These are phyloP conservation scores for Dynastes grantii DNA, from an alignment of 2,888 invertebrate species.

Conservation along the genomic window DNA sequence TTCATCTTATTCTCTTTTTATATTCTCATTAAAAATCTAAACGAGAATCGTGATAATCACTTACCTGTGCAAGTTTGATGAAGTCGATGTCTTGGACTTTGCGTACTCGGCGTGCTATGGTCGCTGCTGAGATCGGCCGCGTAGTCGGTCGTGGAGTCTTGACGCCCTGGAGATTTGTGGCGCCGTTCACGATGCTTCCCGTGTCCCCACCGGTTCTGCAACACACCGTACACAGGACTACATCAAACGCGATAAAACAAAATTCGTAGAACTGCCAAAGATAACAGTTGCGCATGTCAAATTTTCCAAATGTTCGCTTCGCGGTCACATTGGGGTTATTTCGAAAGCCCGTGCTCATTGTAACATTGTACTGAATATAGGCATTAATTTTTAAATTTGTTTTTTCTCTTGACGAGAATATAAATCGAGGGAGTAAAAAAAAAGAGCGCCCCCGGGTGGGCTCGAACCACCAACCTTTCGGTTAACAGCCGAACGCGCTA, in stretches of 20 bases:
- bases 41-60: neutral
- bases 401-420: neutral
- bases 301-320: conserved; percentile 7
- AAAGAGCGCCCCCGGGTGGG: conserved; percentile 90
- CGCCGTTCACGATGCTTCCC: conserved; percentile 79
- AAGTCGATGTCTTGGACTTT: conserved; percentile 81
- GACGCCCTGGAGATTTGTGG: conserved; percentile 75
- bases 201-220: conserved; percentile 84
- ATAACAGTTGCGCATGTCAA: conserved; percentile 40
- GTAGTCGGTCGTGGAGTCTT: conserved; percentile 80
- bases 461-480: conserved; percentile 99
- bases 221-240: conserved; percentile 56
- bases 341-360: neutral
- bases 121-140: conserved; percentile 88
- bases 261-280: conserved; percentile 20
- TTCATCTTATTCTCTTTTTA: neutral
- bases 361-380: neutral
- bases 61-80: conserved; percentile 66
- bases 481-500: conserved; percentile 99
- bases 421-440: conserved; percentile 63
- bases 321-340: neutral
- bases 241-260: conserved; percentile 43
- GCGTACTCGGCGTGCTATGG: conserved; percentile 81
- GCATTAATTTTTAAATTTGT: neutral
- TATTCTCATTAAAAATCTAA: neutral